Conservation (phyloP, 53 echinoderm and acorn worm genomes). For the Echinometra lucunter region DNA sequence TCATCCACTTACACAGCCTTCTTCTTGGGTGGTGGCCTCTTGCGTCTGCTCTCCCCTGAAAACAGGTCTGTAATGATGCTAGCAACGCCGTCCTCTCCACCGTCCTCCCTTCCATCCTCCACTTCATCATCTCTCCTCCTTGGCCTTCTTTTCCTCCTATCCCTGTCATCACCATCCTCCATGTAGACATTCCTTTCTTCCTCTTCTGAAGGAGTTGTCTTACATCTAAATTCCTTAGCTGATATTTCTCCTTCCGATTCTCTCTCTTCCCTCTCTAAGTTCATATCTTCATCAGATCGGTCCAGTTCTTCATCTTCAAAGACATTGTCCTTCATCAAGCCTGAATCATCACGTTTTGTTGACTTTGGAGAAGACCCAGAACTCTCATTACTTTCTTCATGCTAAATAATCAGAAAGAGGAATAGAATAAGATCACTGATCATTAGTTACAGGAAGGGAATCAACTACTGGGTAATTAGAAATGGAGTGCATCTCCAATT, state of each 20-base stretch:
- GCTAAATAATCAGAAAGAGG: neutral
- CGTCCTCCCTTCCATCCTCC: constrained; percentile 22
- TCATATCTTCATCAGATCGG: neutral
- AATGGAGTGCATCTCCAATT: no score
- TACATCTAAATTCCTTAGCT: neutral
- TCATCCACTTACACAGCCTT: constrained; percentile 40
- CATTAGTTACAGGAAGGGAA: neutral
- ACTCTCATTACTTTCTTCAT: neutral
- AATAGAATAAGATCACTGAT: neutral
- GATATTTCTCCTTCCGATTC: neutral
- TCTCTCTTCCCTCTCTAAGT: neutral
- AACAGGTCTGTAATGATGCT: constrained; percentile 67
- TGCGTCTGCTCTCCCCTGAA: constrained; percentile 4
- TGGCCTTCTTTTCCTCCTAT: constrained; percentile 27
- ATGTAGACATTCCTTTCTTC: neutral
- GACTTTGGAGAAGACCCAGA: neutral
- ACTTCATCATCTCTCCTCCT: neutral
- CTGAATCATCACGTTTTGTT: neutral
- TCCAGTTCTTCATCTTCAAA: neutral
- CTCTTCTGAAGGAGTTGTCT: neutral
- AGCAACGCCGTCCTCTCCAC: constrained; percentile 43
- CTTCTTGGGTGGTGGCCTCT: constrained; percentile 61
- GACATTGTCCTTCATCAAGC: neutral
- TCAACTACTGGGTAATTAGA: neutral
- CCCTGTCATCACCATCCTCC: constrained; percentile 53